Conservation (phyloP, 2,797 vertebrate species). For the Muscicapa striata region DNA sequence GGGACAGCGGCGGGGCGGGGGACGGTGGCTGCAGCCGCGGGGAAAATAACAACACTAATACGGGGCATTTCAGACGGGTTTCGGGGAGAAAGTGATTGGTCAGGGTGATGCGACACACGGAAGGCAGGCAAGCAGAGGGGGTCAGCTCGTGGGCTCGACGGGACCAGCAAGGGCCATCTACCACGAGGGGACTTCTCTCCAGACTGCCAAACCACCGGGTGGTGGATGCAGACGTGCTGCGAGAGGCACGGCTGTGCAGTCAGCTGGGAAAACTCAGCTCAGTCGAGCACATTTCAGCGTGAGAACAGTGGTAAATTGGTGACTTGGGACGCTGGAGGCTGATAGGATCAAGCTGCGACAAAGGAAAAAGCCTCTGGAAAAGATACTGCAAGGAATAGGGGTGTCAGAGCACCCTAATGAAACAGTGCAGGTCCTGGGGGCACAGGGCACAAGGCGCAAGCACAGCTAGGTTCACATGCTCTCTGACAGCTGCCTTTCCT, state of each 20-base stretch:
- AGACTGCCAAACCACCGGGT: neutral
- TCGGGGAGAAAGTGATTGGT: neutral
- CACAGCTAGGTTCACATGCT: fast-evolving
- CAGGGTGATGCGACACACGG: fast-evolving
- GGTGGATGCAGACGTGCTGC: fast-evolving
- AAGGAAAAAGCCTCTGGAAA: neutral
- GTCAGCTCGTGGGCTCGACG: neutral
- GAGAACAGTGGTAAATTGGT: neutral
- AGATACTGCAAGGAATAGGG: neutral
- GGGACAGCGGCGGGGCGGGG: neutral
- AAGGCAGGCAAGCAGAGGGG: neutral
- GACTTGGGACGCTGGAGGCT: neutral
- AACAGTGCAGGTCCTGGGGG: fast-evolving
- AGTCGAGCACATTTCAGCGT: neutral
- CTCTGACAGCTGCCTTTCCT: neutral
- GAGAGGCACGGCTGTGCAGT: fast-evolving
- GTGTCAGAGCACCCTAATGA: neutral
- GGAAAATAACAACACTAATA: fast-evolving
- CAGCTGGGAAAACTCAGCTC: neutral
- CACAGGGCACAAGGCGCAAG: fast-evolving
- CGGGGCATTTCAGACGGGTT: fast-evolving
- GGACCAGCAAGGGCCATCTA: neutral
- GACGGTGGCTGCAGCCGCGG: neutral
- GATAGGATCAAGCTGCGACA: neutral
- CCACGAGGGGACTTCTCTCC: neutral